Conservation (phyloP, 2,797 vertebrate genomes). For the Protosalanx chinensis region DNA sequence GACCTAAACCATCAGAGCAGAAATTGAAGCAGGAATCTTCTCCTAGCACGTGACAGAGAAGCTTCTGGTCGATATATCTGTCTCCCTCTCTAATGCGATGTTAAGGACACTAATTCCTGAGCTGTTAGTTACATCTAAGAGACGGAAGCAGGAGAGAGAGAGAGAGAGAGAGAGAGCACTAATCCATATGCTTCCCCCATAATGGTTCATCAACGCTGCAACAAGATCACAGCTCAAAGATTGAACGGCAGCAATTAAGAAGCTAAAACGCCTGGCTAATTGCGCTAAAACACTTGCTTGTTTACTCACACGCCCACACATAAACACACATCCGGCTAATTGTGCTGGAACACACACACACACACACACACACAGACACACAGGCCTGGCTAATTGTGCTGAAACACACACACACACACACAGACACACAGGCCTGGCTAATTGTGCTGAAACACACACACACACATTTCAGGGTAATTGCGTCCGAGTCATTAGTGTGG, state of each 20-base stretch:
- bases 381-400: too few species aligned
- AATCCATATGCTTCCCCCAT: slow-evolving; percentile 78
- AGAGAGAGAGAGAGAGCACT: too few species aligned
- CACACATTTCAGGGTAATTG: slow-evolving; percentile 51
- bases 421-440: too few species aligned
- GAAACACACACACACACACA: too few species aligned
- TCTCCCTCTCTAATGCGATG: slow-evolving; percentile 63
- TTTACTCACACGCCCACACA: not conserved
- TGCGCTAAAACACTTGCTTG: slow-evolving; percentile 63
- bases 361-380: slow-evolving; percentile 23
- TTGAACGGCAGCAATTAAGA: slow-evolving; percentile 82
- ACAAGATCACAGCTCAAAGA: slow-evolving; percentile 54
- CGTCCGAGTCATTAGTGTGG: slow-evolving; percentile 28
- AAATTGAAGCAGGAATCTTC: slow-evolving; percentile 5
- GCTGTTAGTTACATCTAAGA: slow-evolving; percentile 75
- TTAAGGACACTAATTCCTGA: slow-evolving; percentile 75
- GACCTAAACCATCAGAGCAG: slow-evolving; percentile 31
- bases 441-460: too few species aligned
- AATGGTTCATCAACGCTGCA: slow-evolving; percentile 71
- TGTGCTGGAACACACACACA: slow-evolving; percentile 14
- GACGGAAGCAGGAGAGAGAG: slow-evolving; percentile 52
- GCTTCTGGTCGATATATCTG: slow-evolving; percentile 60
- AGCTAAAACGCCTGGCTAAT: slow-evolving; percentile 78
- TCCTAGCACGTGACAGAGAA: not conserved
- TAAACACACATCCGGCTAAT: not conserved